These are phyloP conservation scores for Hemichromis elongatus DNA, from an alignment of 2,113 vertebrate genomes.

Conservation along the genomic window DNA sequence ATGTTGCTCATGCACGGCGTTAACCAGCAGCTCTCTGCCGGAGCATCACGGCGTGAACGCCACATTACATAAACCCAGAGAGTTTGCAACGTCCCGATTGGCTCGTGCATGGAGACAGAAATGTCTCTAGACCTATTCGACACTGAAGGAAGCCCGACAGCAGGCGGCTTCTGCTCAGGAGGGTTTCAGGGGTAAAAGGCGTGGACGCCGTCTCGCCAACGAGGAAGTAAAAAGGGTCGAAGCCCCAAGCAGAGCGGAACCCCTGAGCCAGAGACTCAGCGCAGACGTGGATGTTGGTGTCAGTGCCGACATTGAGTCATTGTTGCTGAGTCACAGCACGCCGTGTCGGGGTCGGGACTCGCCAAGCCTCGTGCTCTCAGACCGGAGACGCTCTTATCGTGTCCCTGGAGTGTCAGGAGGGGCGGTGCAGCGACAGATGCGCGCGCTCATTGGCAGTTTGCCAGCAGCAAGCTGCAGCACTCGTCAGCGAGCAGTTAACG, in stretches of 20 bases:
- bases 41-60: background rate
- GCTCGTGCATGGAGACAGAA: background rate
- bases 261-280: background rate
- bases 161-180: background rate
- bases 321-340: slow-evolving; percentile 21
- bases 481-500: background rate
- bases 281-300: background rate
- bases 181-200: background rate
- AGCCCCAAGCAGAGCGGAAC: background rate
- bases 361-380: background rate
- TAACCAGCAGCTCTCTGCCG: background rate
- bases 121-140: background rate
- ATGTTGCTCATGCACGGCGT: background rate
- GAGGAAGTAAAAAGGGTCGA: background rate
- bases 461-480: background rate
- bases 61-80: background rate
- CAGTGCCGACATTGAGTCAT: slow-evolving; percentile 2
- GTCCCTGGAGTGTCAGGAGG: background rate
- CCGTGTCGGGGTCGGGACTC: background rate
- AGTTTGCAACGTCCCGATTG: background rate
- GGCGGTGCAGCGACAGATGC: background rate
- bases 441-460: background rate
- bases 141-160: background rate
- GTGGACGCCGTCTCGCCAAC: background rate
- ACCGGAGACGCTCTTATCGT: background rate